Conservation (phyloP, 1,140 invertebrate species). For the Diplogasteroides magnus region DNA sequence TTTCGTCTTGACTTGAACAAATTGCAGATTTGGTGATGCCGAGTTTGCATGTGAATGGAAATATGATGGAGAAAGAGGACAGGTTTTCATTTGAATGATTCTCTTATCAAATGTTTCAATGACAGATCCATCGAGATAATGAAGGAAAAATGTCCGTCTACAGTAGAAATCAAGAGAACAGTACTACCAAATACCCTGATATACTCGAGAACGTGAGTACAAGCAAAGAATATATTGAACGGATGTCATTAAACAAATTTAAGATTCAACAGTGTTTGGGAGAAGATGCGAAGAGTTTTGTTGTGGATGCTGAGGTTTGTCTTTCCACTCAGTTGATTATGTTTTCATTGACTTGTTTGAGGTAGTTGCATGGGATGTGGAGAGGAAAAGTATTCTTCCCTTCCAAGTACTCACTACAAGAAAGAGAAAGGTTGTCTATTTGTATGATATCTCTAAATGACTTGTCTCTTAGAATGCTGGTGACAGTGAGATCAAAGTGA, state of each 20-base stretch:
- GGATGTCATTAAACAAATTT: neutral
- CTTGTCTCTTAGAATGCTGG: conserved; percentile 68
- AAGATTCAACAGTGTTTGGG: conserved; percentile 60
- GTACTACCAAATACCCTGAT: conserved; percentile 96
- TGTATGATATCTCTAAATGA: no score
- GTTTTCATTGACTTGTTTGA: neutral
- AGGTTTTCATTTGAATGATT: conserved; percentile 63
- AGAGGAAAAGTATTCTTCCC: conserved; percentile 83
- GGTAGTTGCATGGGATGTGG: conserved; percentile 88
- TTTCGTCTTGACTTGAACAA: neutral
- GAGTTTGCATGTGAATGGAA: conserved; percentile 98
- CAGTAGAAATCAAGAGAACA: conserved; percentile 95
- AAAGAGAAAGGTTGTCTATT: conserved; percentile 75
- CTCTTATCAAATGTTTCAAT: conserved; percentile 18
- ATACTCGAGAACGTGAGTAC: conserved; percentile 65
- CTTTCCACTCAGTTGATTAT: no score
- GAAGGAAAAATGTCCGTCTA: conserved; percentile 74
- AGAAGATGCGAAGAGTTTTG: conserved; percentile 70
- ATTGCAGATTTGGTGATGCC: conserved; percentile 73
- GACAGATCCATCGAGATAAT: conserved; percentile 70
- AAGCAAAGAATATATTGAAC: no score
- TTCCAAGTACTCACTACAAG: conserved; percentile 93
- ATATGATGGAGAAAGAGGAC: conserved; percentile 97
- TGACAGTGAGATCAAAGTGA: conserved; percentile 84
- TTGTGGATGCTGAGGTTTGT: conserved; percentile 78